phyloP scores from a whole-genome alignment of 2,888 invertebrate species.

The Coenonympha arcania region DNA sequence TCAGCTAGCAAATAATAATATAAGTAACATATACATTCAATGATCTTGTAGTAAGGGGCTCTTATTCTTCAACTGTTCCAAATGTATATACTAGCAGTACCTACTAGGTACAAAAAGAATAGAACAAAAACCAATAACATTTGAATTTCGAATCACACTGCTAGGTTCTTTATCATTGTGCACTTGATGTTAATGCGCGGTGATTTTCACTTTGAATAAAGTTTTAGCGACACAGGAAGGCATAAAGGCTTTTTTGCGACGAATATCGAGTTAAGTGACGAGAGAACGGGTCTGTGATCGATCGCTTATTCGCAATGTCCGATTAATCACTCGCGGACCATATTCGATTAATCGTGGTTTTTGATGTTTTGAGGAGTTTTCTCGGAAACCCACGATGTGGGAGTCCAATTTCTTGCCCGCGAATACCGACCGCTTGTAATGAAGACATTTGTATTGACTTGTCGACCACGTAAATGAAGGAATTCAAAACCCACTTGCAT shows the following conservation, averaged over 20 bases:
- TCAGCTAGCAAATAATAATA: too few species aligned
- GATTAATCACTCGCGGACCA: slow-evolving; percentile 46
- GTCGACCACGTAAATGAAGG: slow-evolving; percentile 51
- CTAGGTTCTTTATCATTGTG: neutral
- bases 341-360: slow-evolving; percentile 59
- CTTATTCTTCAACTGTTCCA: too few species aligned
- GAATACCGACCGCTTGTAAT: slow-evolving; percentile 46
- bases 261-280: slow-evolving; percentile 27
- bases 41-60: too few species aligned
- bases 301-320: slow-evolving; percentile 41
- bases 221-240: slow-evolving; percentile 18
- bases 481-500: slow-evolving; percentile 25
- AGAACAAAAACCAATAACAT: neutral
- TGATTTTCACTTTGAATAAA: slow-evolving; percentile 13
- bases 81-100: too few species aligned
- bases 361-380: slow-evolving; percentile 58
- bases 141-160: neutral
- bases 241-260: slow-evolving; percentile 25
- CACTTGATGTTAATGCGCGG: neutral
- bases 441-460: slow-evolving; percentile 61
- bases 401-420: slow-evolving; percentile 54
- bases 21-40: too few species aligned
- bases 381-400: slow-evolving; percentile 61
- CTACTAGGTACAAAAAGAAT: too few species aligned
- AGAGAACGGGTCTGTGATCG: slow-evolving; percentile 31